Conservation (phyloP, 1,140 invertebrate genomes). For the Heliconius eleuchia region DNA sequence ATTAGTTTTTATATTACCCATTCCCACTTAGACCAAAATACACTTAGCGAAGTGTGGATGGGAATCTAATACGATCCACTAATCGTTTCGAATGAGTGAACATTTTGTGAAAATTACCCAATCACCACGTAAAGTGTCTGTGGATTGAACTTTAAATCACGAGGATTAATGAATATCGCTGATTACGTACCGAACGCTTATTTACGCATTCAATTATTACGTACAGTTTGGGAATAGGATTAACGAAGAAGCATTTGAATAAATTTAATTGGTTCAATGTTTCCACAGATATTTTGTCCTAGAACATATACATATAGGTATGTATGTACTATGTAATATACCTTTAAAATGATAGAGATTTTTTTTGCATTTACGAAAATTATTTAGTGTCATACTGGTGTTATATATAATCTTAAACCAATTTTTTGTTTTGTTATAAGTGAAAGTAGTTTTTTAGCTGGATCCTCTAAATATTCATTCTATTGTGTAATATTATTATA, state of each 20-base stretch:
- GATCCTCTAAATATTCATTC: too few species aligned
- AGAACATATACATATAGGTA: neutral
- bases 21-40: neutral
- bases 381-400: too few species aligned
- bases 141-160: constrained; percentile 50
- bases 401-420: too few species aligned
- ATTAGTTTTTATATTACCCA: too few species aligned
- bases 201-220: constrained; percentile 42
- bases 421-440: too few species aligned
- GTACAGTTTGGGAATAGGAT: constrained; percentile 15
- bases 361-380: too few species aligned
- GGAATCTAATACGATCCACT: constrained; percentile 50
- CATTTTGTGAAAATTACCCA: constrained; percentile 60
- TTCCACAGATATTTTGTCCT: neutral
- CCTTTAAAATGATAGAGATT: neutral
- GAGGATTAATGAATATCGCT: constrained; percentile 61
- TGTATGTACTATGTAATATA: too few species aligned
- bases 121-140: constrained; percentile 66
- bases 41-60: constrained; percentile 32
- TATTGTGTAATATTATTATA: too few species aligned
- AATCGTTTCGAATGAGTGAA: constrained; percentile 50
- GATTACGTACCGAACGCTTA: constrained; percentile 58
- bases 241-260: constrained; percentile 17
- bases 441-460: too few species aligned
- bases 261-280: constrained; percentile 18